A percentile compares a stretch with the other conserved stretches of the same genome.
phyloP scores from a whole-genome alignment of 1,140 invertebrate genomes.

The Monochamus saltuarius region DNA sequence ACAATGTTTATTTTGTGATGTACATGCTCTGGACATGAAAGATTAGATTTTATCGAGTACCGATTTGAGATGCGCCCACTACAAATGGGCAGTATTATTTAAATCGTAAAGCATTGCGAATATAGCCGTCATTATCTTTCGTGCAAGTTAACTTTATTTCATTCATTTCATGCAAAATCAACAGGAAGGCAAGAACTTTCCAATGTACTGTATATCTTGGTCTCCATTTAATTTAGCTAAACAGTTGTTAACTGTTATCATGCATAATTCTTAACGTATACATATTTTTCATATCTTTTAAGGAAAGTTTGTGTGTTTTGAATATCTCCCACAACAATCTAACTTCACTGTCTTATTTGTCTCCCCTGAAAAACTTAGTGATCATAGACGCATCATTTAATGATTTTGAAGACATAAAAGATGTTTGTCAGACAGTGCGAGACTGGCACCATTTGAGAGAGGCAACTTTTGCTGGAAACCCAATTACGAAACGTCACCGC shows the following conservation, averaged over 20 bases:
- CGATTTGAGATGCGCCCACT: too few relatives aligned
- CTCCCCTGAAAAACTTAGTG: conserved; percentile 50
- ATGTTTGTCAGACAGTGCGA: conserved; percentile 56
- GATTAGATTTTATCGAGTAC: too few relatives aligned
- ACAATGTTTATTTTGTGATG: too few relatives aligned
- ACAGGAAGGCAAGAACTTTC: background rate
- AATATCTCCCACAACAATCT: conserved; percentile 59
- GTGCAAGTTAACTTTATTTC: too few relatives aligned
- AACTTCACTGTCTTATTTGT: conserved; percentile 49
- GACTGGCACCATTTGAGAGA: conserved; percentile 57
- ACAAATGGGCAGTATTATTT: too few relatives aligned
- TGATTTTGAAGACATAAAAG: conserved; percentile 52
- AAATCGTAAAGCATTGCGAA: too few relatives aligned
- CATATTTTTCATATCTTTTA: conserved; percentile 19
- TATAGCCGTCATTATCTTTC: too few relatives aligned
- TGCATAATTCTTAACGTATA: background rate
- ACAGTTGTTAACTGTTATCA: background rate
- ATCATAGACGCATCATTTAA: conserved; percentile 56
- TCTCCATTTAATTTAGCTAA: background rate
- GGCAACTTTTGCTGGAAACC: conserved; percentile 61
- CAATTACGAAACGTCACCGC: conserved; percentile 58
- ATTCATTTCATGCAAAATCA: too few relatives aligned
- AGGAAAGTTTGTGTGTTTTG: conserved; percentile 54
- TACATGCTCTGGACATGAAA: too few relatives aligned
- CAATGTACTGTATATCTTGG: conserved; percentile 18